phyloP scores from a whole-genome alignment of 2,797 vertebrate genomes.

The Pelochelys cantorii region DNA sequence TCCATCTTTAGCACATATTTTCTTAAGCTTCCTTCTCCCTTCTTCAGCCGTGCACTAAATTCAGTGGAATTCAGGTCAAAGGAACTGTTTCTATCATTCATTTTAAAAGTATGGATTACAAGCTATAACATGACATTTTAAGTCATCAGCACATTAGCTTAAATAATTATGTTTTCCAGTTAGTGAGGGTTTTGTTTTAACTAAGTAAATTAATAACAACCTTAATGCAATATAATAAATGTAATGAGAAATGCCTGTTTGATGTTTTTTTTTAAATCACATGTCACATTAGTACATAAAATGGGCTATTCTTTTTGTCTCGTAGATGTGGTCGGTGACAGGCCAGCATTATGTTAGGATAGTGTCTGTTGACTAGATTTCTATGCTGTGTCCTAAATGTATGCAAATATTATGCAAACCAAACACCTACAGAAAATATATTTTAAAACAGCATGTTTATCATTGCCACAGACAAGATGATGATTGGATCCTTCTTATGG shows the following conservation, averaged over 20 bases:
- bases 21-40: not conserved
- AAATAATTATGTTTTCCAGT: constrained; percentile 68
- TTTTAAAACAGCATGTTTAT: not conserved
- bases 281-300: constrained; percentile 51
- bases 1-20: not conserved
- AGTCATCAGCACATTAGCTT: constrained; percentile 70
- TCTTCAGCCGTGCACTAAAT: constrained; percentile 11
- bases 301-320: constrained; percentile 44
- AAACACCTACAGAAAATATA: constrained; percentile 17
- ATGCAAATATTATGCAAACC: constrained; percentile 30
- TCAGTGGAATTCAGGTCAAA: constrained; percentile 25
- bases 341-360: constrained; percentile 38
- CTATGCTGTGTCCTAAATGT: not conserved
- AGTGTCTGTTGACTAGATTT: constrained; percentile 47
- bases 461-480: not conserved
- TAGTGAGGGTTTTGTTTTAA: constrained; percentile 62
- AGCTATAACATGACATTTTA: constrained; percentile 56
- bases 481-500: not conserved
- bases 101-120: constrained; percentile 53
- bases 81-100: constrained; percentile 44
- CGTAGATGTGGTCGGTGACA: constrained; percentile 22
- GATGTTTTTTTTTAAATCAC: constrained; percentile 71
- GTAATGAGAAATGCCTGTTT: constrained; percentile 71
- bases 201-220: constrained; percentile 69
- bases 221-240: constrained; percentile 71